A percentile compares a stretch with the other conserved stretches of the same genome.
These are phyloP conservation scores for Philereme vetulata DNA, from an alignment of 2,888 invertebrate genomes.

Conservation along the genomic window DNA sequence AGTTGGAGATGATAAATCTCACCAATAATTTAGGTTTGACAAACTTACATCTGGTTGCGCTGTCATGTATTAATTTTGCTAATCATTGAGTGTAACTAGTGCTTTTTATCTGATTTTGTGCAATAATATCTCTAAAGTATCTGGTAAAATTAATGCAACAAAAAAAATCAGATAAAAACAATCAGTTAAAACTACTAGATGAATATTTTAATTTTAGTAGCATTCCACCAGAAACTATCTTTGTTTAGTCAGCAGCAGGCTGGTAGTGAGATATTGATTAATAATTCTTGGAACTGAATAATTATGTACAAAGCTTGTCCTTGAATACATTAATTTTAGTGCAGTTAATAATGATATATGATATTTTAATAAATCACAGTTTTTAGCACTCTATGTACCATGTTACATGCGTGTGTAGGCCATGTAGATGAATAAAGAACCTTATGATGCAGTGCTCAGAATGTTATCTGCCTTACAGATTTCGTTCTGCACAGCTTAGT, in stretches of 20 bases:
- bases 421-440: no score
- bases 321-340: not conserved
- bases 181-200: not conserved
- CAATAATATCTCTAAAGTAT: not conserved
- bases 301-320: constrained; percentile 8
- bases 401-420: not conserved
- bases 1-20: no score
- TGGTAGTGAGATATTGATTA: constrained; percentile 12
- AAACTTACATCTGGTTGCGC: no score
- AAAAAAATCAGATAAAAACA: not conserved
- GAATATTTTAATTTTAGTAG: no score
- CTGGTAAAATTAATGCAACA: not conserved
- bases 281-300: constrained; percentile 2
- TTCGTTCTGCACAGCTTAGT: no score
- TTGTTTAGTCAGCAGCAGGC: not conserved
- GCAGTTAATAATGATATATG: constrained; percentile 1
- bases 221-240: no score
- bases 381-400: not conserved
- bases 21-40: no score
- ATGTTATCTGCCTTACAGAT: no score
- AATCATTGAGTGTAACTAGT: no score
- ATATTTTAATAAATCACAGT: no score
- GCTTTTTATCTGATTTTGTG: not conserved
- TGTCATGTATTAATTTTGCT: no score
- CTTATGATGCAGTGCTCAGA: no score